Conservation (phyloP, 2,113 vertebrate species). For the Tachysurus fulvidraco region DNA sequence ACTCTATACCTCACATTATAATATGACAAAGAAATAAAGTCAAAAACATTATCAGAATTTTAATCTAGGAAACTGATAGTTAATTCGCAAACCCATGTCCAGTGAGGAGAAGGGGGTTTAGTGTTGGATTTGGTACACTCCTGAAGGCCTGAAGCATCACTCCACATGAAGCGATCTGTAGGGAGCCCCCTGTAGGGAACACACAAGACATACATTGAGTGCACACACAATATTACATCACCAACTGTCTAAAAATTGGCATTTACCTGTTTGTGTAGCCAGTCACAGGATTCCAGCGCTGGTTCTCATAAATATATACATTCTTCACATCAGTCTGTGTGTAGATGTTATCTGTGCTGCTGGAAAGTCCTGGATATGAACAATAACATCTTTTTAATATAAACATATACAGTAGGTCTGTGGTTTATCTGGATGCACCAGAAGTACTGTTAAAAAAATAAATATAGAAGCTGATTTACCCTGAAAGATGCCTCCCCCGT, state of each 20-base stretch:
- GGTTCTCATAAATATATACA: constrained; percentile 94
- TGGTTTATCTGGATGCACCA: neutral
- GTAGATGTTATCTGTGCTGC: constrained; percentile 86
- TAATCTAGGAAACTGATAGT: neutral
- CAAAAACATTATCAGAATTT: neutral
- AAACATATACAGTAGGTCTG: neutral
- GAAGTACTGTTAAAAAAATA: neutral
- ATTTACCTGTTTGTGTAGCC: constrained; percentile 90
- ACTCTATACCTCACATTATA: neutral
- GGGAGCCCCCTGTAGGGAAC: constrained; percentile 83
- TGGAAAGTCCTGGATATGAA: constrained; percentile 75
- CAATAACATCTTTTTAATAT: neutral
- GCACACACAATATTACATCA: neutral
- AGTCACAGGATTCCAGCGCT: constrained; percentile 95
- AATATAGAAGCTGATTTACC: constrained; percentile 65
- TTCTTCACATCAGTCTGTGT: constrained; percentile 88
- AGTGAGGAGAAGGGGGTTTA: constrained; percentile 90
- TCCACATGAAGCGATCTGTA: constrained; percentile 98
- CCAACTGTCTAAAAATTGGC: neutral
- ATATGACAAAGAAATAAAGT: neutral
- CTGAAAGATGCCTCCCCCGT: constrained; percentile 88
- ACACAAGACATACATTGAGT: neutral
- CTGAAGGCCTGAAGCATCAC: constrained; percentile 87
- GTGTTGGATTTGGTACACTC: constrained; percentile 88
- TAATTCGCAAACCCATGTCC: constrained; percentile 85